Percentiles rank a stretch among this genome's conserved stretches.
These are phyloP conservation scores for Manis javanica DNA, from an alignment of 2,797 vertebrate species.

Conservation along the genomic window DNA sequence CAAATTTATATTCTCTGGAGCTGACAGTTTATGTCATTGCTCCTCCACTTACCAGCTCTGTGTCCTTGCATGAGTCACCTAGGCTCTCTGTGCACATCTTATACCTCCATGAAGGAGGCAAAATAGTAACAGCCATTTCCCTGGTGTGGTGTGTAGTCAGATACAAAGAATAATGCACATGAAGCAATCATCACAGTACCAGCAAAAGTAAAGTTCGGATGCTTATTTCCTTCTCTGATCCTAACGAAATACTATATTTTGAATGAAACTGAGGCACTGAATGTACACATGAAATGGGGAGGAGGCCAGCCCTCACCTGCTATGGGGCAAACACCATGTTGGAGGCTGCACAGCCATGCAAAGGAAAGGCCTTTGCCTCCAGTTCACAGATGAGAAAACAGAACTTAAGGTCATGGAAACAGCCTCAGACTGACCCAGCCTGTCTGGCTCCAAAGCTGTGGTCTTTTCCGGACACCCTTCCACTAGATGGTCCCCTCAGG, in stretches of 20 bases:
- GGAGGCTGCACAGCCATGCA: accelerated
- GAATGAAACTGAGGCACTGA: neutral
- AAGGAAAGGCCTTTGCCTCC: neutral
- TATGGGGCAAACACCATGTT: neutral
- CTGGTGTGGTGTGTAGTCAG: neutral
- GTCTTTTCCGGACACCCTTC: neutral
- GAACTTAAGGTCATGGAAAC: neutral
- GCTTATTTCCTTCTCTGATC: neutral
- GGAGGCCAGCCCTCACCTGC: neutral
- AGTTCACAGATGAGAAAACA: neutral
- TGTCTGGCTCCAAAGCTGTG: neutral
- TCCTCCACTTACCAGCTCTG: neutral
- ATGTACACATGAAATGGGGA: neutral
- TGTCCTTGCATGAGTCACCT: neutral
- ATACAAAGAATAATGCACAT: neutral
- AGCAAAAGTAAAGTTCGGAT: neutral
- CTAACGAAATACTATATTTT: slow-evolving; percentile 11
- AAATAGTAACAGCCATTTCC: neutral
- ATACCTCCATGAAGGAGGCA: neutral
- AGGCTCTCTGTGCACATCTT: neutral
- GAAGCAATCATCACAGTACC: neutral
- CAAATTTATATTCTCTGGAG: neutral
- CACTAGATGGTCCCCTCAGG: accelerated
- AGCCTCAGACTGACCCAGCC: neutral
- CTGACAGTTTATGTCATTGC: neutral